Conservation (phyloP, 30 jellyfish, hydroid and myxozoan genomes). For the Pelagia noctiluca region DNA sequence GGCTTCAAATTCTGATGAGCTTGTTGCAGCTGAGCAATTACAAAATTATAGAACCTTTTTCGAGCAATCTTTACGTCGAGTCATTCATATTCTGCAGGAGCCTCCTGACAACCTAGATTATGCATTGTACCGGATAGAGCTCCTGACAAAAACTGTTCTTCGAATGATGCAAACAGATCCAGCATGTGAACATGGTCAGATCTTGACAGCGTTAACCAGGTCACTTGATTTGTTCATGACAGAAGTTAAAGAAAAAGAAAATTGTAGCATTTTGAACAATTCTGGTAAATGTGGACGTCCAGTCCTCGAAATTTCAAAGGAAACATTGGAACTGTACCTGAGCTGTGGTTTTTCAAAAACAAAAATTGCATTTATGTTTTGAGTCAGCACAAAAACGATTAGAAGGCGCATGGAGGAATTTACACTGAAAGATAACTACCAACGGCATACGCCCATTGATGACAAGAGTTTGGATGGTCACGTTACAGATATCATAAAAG, state of each 20-base stretch:
- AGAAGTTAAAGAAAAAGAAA: background rate
- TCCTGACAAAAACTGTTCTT: conserved; percentile 1
- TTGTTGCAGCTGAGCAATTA: background rate
- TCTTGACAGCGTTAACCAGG: conserved; percentile 8
- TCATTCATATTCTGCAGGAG: conserved; percentile 1
- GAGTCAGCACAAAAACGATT: conserved; percentile 33
- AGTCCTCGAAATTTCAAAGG: conserved; percentile 16
- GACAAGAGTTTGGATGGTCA: conserved; percentile 18
- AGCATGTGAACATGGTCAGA: conserved; percentile 3
- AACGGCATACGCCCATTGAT: background rate
- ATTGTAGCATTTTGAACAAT: conserved; percentile 1
- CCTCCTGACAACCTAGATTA: conserved; percentile 3
- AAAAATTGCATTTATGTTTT: conserved; percentile 32
- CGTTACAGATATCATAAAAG: background rate
- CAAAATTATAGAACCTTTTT: background rate
- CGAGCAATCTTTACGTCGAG: background rate
- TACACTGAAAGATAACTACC: conserved; percentile 8
- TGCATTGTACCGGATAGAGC: conserved; percentile 8
- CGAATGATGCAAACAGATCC: conserved; percentile 6
- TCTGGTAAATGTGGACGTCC: conserved; percentile 34
- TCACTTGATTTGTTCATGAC: background rate
- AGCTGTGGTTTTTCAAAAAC: conserved; percentile 40
- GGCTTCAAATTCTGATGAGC: conserved; percentile 2
- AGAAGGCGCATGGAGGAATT: conserved; percentile 18
- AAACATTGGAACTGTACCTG: conserved; percentile 25